Conservation (phyloP, 2,888 invertebrate species). For the Monopis laevigella region DNA sequence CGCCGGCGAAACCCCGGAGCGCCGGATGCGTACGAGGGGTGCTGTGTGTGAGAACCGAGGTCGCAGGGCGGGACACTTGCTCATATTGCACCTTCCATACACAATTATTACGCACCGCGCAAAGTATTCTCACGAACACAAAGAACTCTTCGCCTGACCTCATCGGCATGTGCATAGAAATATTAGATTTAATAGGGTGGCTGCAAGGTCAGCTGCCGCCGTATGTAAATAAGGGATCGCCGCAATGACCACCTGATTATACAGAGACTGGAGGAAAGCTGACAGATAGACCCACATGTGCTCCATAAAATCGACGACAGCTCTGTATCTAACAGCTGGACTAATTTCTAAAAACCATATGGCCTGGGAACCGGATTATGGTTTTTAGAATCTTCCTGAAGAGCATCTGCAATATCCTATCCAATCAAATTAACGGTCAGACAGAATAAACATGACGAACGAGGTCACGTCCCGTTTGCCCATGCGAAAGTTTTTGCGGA, state of each 20-base stretch:
- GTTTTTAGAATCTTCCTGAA: too few species aligned
- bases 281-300: slow-evolving; percentile 7
- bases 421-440: slow-evolving; percentile 34
- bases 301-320: too few species aligned
- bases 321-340: neutral
- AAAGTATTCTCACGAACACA: slow-evolving; percentile 50
- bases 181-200: slow-evolving; percentile 56
- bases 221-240: slow-evolving; percentile 40
- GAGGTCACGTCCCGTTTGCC: slow-evolving; percentile 30
- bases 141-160: slow-evolving; percentile 28
- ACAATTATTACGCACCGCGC: slow-evolving; percentile 21
- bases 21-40: slow-evolving; percentile 51
- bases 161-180: slow-evolving; percentile 40
- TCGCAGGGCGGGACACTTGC: slow-evolving; percentile 57
- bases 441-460: slow-evolving; percentile 26
- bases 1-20: slow-evolving; percentile 15
- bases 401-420: slow-evolving; percentile 46
- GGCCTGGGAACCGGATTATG: slow-evolving; percentile 26
- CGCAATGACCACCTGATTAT: slow-evolving; percentile 37
- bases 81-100: slow-evolving; percentile 46
- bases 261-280: slow-evolving; percentile 37
- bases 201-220: slow-evolving; percentile 47
- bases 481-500: slow-evolving; percentile 18
- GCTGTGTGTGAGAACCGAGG: slow-evolving; percentile 55
- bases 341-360: slow-evolving; percentile 24